Percentiles rank a stretch among this genome's conserved stretches.
Evolutionary conservation across 2,113 vertebrate species (phyloP).

Genomic region (Anhinga rufa): DNA sequence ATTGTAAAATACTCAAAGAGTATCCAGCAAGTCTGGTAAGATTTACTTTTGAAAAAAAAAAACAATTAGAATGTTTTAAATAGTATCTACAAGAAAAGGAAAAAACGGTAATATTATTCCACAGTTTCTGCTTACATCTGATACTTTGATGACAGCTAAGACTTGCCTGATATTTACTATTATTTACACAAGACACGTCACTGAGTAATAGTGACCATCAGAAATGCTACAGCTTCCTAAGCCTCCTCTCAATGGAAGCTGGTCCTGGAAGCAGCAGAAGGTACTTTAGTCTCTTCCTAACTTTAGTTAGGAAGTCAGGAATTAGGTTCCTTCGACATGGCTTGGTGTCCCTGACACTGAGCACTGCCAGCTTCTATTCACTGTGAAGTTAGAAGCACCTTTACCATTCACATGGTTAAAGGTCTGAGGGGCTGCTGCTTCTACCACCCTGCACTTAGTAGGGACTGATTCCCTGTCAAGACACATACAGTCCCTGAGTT

Average conservation of each 20-base stretch:
- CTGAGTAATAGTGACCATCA: background rate
- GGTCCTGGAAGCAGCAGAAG: background rate
- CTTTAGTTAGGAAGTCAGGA: background rate
- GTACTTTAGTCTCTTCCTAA: background rate
- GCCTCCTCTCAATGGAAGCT: background rate
- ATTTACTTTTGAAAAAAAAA: background rate
- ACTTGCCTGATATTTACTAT: background rate
- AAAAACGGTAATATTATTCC: background rate
- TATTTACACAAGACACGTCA: background rate
- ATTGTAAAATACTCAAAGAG: fast-evolving
- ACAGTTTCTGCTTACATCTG: background rate
- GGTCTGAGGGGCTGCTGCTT: background rate
- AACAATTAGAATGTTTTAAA: background rate
- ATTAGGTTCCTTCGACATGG: fast-evolving
- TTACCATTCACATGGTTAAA: background rate
- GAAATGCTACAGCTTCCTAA: background rate
- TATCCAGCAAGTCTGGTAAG: background rate
- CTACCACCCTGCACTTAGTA: background rate
- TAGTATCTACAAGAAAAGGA: background rate
- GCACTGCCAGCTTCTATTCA: background rate
- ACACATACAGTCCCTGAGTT: background rate
- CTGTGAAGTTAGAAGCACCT: background rate
- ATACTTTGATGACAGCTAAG: background rate
- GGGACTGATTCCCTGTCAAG: background rate
- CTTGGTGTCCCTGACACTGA: background rate